Evolutionary conservation across 2,113 vertebrate species (phyloP).

Genomic region (Chiloscyllium plagiosum): DNA sequence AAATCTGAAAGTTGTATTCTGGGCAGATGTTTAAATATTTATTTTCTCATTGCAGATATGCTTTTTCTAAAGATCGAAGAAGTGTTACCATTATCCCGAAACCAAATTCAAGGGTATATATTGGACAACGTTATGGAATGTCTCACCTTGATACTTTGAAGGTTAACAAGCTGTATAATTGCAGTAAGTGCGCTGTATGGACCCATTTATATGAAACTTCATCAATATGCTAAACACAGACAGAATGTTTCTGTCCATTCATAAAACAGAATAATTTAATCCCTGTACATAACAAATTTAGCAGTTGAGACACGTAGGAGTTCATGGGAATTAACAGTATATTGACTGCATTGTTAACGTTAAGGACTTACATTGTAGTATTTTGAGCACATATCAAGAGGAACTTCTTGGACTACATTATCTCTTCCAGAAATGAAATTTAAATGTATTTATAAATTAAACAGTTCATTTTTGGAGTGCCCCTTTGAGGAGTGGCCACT

Average conservation of each 20-base stretch:
- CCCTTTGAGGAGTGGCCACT: no score
- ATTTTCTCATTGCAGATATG: slow-evolving; percentile 47
- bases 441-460: no score
- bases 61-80: slow-evolving; percentile 47
- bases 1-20: background rate
- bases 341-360: background rate
- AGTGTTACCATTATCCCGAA: slow-evolving; percentile 52
- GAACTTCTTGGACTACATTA: background rate
- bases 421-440: no score
- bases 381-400: background rate
- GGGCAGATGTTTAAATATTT: slow-evolving; percentile 6
- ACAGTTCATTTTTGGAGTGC: no score
- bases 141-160: slow-evolving; percentile 54
- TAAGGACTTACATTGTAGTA: background rate
- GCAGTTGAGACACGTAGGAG: background rate
- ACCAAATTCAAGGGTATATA: slow-evolving; percentile 46
- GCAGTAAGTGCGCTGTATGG: slow-evolving; percentile 49
- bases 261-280: background rate
- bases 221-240: background rate
- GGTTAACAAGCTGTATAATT: slow-evolving; percentile 58
- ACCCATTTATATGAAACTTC: background rate
- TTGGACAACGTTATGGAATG: slow-evolving; percentile 55
- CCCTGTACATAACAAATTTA: background rate
- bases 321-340: background rate
- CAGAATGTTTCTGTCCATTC: background rate